Evolutionary conservation across 2,888 invertebrate genomes (phyloP), one percentile per base, ranked within the genome.

Genomic region (Hetaerina titia): DNA sequence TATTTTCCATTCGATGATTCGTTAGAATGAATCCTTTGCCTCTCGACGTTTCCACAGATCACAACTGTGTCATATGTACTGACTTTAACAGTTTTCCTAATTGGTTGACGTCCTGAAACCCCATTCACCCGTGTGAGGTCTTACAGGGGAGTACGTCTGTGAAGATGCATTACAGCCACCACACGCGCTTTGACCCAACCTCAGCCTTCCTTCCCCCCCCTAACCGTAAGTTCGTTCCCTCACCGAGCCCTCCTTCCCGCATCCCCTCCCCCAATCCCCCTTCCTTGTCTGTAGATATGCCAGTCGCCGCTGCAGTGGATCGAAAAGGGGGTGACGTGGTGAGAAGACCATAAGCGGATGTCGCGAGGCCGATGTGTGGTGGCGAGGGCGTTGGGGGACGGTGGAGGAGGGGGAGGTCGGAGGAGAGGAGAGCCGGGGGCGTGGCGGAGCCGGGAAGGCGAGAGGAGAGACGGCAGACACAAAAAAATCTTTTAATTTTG

Each of bases 251-350:
- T 57, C 58, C n/a, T 89, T 57, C 17, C 56, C 88, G 56, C 88
- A 45, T 1, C 88, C 31, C 88, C 45, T 4, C 31, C 31, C 9
- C 69, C 22, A 69, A 19, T 11, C 31, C 88, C 45, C 88, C 88
- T 45, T 19, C 88, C 88, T 25, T 22, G 17, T 45, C 88, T 19
- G 31, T 22, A 56, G 7, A 7, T 69, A n/a, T 69, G n/a, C 22
- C 19, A 69, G 22, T 22, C 69, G 15, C 69, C 69, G 57, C 89
- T 57, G 45, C 45, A 89, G 56, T 89, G 56, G 89, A 6, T 57
- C 57, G 89, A 89, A 89, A 89, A 89, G 57, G 89, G 56, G 89
- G 45, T 45, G 89, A 89, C 9, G 57, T 45, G 31, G 45, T 58
- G 89, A 19, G 57, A 89, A 22, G 57, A n/a, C 89, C 57, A 19